Conservation (phyloP, 2,797 vertebrate genomes). For the Myotis vivesi region DNA sequence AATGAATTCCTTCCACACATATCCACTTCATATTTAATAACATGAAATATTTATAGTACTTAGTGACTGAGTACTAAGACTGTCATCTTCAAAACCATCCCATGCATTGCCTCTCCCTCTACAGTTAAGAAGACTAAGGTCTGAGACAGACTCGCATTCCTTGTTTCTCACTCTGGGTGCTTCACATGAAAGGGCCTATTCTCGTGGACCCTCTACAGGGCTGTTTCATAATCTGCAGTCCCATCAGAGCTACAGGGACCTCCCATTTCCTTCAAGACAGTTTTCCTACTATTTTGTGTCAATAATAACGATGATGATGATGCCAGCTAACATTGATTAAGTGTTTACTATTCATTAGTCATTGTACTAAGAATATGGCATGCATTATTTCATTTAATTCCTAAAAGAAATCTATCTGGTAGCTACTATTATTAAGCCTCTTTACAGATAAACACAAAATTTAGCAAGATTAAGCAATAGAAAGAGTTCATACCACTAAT, state of each 20-base stretch:
- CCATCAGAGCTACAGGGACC: neutral
- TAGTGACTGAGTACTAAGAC: neutral
- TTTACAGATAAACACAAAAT: neutral
- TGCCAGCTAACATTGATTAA: neutral
- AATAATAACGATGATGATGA: neutral
- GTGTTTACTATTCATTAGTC: neutral
- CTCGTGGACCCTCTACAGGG: neutral
- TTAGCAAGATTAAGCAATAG: neutral
- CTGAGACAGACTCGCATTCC: accelerated
- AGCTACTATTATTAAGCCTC: neutral
- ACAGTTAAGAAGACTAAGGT: neutral
- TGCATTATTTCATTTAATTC: neutral
- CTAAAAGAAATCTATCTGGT: neutral
- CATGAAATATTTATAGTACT: neutral
- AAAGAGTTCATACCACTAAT: neutral
- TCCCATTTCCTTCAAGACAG: neutral
- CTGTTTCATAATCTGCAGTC: neutral
- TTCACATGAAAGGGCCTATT: neutral
- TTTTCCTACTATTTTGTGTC: neutral
- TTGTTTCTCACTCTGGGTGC: neutral
- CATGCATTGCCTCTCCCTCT: neutral
- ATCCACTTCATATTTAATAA: neutral
- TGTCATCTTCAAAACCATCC: neutral
- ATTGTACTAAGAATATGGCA: neutral
- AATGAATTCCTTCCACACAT: neutral